Evolutionary conservation across 2,888 invertebrate genomes (phyloP), one percentile per base, ranked within the genome.

Genomic region (Macrophya alboannulata): DNA sequence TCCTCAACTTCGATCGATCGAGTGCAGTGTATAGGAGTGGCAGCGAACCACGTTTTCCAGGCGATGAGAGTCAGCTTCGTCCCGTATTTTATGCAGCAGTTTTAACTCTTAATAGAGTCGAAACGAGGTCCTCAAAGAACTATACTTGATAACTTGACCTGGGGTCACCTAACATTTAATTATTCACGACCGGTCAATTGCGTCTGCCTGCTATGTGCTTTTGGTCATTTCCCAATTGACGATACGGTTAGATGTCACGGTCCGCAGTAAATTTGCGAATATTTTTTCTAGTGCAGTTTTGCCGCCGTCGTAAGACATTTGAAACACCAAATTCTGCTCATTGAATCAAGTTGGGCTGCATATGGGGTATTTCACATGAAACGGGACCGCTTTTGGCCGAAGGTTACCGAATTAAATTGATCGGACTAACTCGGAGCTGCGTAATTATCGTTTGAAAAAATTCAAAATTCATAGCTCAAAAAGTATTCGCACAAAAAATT

Each of bases 141-240:
- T 55, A 74, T 74, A 77, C 55, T 51, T 55, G 77, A 81, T 43
- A 45, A 77, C 55, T 51, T 55, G 77, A 81, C 62, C 81, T 21
- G 81, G 62, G 81, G 81, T 81, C 81, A 62, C 59, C 31, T 51
- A 48, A 31, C 40, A 83, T 31, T 83, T 68, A 68, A 68, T 83
- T 68, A 83, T 68, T 83, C 83, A 83, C 45, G 48, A 83, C 51
- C 83, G 65, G 65, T 82, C 43, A 82, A 82, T 62, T 82, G 43
- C 43, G 21, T n/a, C 65, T 37, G 55, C 37, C 40, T 62, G 51
- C 31, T 17, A 17, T 31, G 37, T 51, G 31, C 51, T 55, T 51
- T 77, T 51, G 77, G 55, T 45, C 45, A 43, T 51, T 31, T 77
- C 6, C 55, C 48, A 43, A 45, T 43, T 45, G 72, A 74, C 45